Evolutionary conservation across 2,797 vertebrate genomes (phyloP).

Genomic region (Cygnus olor): DNA sequence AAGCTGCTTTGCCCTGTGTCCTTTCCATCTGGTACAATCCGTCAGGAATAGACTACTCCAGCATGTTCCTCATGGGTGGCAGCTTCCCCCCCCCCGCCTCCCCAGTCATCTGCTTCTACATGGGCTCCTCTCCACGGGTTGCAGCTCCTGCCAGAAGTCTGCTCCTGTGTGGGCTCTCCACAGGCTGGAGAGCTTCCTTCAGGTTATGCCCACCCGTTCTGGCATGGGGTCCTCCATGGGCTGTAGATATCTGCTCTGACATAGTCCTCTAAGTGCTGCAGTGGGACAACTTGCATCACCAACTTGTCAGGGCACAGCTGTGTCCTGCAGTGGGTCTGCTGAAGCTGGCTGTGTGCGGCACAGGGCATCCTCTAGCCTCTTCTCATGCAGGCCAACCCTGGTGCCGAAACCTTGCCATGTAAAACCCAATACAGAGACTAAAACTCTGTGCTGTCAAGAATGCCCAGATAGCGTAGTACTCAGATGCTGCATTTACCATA

Average conservation of each 20-base stretch:
- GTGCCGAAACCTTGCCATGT: neutral
- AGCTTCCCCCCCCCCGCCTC: neutral
- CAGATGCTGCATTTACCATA: neutral
- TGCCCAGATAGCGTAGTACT: neutral
- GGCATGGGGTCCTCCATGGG: neutral
- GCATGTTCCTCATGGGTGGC: fast-evolving
- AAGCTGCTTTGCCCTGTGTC: neutral
- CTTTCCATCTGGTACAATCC: neutral
- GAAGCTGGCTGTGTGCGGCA: neutral
- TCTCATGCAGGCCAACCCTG: neutral
- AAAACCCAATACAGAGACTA: neutral
- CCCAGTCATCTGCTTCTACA: too few species aligned
- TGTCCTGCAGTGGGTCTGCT: neutral
- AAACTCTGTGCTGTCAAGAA: neutral
- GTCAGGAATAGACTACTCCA: neutral
- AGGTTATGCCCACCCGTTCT: neutral
- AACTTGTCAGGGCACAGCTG: neutral
- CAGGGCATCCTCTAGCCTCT: neutral
- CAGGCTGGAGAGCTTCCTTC: neutral
- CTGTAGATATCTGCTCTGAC: neutral
- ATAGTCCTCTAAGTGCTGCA: fast-evolving
- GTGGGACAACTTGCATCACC: neutral
- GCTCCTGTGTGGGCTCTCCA: neutral
- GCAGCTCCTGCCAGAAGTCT: neutral
- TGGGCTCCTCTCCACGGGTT: neutral